A percentile compares a stretch with the other conserved stretches of the same genome.
Conservation (phyloP, 2,113 vertebrate genomes). For the Polypterus senegalus region DNA sequence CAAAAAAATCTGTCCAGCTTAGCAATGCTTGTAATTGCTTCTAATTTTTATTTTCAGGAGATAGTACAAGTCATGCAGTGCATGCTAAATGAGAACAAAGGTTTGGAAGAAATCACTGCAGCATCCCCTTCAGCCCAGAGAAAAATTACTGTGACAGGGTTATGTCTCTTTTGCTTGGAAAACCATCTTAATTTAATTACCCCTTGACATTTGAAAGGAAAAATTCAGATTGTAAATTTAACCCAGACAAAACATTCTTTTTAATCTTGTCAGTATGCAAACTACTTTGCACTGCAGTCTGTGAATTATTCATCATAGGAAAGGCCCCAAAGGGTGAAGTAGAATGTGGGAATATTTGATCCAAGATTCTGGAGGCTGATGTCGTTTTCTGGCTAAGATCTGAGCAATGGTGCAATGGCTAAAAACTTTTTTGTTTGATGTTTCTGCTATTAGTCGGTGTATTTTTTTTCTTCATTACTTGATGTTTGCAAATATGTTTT, state of each 20-base stretch:
- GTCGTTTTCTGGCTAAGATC: slow-evolving; percentile 39
- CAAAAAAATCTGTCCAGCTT: slow-evolving; percentile 17
- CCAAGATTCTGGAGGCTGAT: slow-evolving; percentile 28
- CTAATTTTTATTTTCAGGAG: slow-evolving; percentile 35
- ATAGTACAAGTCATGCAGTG: slow-evolving; percentile 23
- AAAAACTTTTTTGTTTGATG: slow-evolving; percentile 38
- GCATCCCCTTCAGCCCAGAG: slow-evolving; percentile 41
- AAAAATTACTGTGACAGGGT: slow-evolving; percentile 62
- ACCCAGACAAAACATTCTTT: slow-evolving; percentile 65
- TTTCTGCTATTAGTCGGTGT: slow-evolving; percentile 15
- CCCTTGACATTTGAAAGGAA: slow-evolving; percentile 64
- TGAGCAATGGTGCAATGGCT: slow-evolving; percentile 40
- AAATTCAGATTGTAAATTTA: slow-evolving; percentile 61
- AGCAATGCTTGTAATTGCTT: slow-evolving; percentile 9
- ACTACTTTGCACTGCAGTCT: slow-evolving; percentile 53
- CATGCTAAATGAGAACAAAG: slow-evolving; percentile 27
- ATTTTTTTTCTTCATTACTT: slow-evolving; percentile 19
- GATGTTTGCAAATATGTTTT: not conserved
- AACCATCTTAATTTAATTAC: slow-evolving; percentile 67
- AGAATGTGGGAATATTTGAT: slow-evolving; percentile 48
- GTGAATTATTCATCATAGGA: slow-evolving; percentile 68
- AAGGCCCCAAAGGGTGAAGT: slow-evolving; percentile 48
- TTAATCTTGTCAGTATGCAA: slow-evolving; percentile 72
- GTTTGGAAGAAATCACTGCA: slow-evolving; percentile 41
- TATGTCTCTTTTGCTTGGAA: slow-evolving; percentile 43